These are phyloP conservation scores for Graphium colonna DNA, from an alignment of 2,888 invertebrate genomes.

Conservation along the genomic window DNA sequence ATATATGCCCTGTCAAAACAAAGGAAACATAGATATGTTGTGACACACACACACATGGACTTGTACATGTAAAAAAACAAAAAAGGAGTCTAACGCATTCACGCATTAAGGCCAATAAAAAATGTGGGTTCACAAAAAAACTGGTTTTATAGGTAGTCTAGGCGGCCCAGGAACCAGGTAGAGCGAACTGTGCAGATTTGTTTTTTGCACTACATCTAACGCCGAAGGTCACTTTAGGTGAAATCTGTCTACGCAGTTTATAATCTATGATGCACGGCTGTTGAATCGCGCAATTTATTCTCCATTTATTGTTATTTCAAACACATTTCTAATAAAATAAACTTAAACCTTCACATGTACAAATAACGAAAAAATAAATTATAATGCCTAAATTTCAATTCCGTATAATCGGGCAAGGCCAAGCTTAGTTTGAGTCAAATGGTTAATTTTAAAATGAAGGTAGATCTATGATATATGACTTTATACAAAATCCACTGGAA, in stretches of 20 bases:
- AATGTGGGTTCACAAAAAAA: conserved; percentile 9
- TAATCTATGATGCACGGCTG: background rate
- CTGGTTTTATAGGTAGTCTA: conserved; percentile 17
- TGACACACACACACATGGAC: background rate
- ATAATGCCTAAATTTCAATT: too few relatives aligned
- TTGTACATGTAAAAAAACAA: background rate
- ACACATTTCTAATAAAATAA: too few relatives aligned
- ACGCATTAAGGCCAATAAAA: conserved; percentile 5
- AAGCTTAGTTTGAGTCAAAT: too few relatives aligned
- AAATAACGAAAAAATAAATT: too few relatives aligned
- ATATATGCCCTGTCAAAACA: background rate
- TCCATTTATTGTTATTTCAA: too few relatives aligned
- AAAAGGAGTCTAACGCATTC: conserved; percentile 9
- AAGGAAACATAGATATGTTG: background rate
- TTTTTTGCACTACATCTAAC: conserved; percentile 11
- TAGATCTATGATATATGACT: too few relatives aligned
- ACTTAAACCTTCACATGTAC: too few relatives aligned
- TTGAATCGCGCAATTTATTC: background rate
- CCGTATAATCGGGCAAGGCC: too few relatives aligned
- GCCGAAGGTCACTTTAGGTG: conserved; percentile 13
- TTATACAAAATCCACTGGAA: too few relatives aligned
- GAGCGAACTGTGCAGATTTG: background rate
- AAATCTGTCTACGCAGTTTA: conserved; percentile 12
- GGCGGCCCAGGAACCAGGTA: conserved; percentile 12
- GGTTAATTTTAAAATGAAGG: too few relatives aligned